phyloP scores from a whole-genome alignment of 2,888 invertebrate species.

The Schizotus pectinicornis region DNA sequence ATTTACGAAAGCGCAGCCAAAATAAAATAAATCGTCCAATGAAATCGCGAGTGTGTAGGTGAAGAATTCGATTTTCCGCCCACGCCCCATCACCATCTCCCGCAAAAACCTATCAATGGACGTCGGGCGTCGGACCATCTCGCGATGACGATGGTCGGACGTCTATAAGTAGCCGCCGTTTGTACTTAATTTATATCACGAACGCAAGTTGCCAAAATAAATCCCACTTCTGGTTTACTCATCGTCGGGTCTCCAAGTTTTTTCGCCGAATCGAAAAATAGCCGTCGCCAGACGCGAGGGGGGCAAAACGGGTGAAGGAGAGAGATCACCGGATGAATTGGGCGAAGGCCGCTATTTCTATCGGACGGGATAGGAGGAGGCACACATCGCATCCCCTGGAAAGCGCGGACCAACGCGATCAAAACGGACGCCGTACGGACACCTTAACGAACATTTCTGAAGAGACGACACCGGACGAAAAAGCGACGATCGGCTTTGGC shows the following conservation, averaged over 20 bases:
- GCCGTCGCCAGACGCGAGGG: conserved; percentile 17
- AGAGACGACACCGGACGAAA: no score
- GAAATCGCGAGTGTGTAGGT: no score
- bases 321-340: conserved; percentile 18
- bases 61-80: no score
- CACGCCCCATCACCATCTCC: no score
- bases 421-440: no score
- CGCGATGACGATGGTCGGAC: no score
- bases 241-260: conserved; percentile 12
- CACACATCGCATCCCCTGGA: no score
- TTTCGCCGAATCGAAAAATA: conserved; percentile 22
- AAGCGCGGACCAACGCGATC: no score
- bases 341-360: conserved; percentile 21
- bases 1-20: no score
- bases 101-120: conserved; percentile 11
- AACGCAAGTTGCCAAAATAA: conserved; percentile 22
- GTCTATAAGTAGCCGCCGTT: conserved; percentile 1
- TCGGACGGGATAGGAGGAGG: neutral
- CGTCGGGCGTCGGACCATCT: neutral
- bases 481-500: no score
- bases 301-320: conserved; percentile 13
- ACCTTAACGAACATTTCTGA: no score
- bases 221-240: conserved; percentile 10
- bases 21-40: no score
- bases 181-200: conserved; percentile 16